Percentiles rank a stretch among this genome's conserved stretches.
Conservation (phyloP, 2,888 invertebrate species). For the Drosophila nr. perissopoda region DNA sequence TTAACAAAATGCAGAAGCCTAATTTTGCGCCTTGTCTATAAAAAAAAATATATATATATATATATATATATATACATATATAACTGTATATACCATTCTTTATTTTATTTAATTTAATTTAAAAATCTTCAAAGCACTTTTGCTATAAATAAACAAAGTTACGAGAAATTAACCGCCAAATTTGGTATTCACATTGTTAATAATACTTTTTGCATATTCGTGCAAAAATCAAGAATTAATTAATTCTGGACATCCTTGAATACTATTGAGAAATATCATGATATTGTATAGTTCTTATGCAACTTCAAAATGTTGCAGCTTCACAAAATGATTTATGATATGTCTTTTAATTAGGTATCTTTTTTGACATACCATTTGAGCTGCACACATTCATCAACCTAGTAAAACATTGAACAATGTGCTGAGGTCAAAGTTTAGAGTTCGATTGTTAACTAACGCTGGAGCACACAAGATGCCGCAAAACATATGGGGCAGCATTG, state of each 20-base stretch:
- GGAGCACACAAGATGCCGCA: neutral
- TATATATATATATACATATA: no score
- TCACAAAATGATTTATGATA: neutral
- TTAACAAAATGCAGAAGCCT: neutral
- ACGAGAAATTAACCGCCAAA: neutral
- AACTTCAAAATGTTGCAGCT: neutral
- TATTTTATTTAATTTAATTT: neutral
- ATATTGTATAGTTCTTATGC: neutral
- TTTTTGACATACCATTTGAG: neutral
- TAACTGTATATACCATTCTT: neutral
- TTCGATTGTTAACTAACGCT: neutral
- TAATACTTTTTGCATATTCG: neutral
- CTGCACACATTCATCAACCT: neutral
- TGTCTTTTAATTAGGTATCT: neutral
- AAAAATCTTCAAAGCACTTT: neutral
- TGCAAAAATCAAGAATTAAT: neutral
- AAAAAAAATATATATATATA: no score
- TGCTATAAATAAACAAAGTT: neutral
- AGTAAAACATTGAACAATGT: neutral
- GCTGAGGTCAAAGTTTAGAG: neutral
- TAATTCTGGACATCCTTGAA: neutral
- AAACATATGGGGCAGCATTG: neutral
- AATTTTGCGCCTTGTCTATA: accelerated
- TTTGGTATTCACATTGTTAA: neutral
- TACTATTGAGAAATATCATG: accelerated